Conservation (phyloP, 2,888 invertebrate species). For the Conops quadrifasciatus region DNA sequence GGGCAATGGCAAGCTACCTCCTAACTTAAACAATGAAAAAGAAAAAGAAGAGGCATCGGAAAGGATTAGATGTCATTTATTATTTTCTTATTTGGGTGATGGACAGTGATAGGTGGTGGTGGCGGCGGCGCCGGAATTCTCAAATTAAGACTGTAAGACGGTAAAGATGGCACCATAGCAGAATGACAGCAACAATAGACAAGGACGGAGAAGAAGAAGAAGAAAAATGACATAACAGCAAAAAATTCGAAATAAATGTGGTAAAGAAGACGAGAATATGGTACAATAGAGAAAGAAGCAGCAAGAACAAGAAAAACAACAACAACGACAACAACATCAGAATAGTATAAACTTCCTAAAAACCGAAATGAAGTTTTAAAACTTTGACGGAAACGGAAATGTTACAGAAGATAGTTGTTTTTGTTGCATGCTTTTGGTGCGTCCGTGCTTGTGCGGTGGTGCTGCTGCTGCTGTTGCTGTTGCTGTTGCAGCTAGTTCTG, state of each 20-base stretch:
- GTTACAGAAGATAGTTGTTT: slow-evolving; percentile 16
- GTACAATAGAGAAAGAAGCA: background rate
- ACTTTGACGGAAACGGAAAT: slow-evolving; percentile 34
- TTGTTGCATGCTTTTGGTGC: background rate
- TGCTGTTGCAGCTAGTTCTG: slow-evolving; percentile 15
- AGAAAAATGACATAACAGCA: background rate
- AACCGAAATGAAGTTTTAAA: slow-evolving; percentile 12
- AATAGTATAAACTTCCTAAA: background rate
- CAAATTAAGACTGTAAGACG: background rate
- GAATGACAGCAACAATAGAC: background rate
- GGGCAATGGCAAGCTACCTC: slow-evolving; percentile 3
- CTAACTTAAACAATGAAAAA: slow-evolving; percentile 13
- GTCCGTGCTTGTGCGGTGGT: background rate
- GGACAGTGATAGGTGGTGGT: background rate
- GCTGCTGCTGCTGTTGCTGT: slow-evolving; percentile 3
- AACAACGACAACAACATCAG: slow-evolving; percentile 2
- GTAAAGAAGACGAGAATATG: background rate
- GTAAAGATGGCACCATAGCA: background rate
- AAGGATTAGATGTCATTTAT: slow-evolving; percentile 30
- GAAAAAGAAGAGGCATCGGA: slow-evolving; percentile 7
- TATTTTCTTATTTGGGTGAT: slow-evolving; percentile 26
- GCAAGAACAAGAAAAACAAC: background rate
- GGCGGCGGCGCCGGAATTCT: background rate
- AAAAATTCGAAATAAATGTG: background rate
- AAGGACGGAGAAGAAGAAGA: background rate